Conservation (phyloP, 2,113 vertebrate species). For the Zootoca vivipara region DNA sequence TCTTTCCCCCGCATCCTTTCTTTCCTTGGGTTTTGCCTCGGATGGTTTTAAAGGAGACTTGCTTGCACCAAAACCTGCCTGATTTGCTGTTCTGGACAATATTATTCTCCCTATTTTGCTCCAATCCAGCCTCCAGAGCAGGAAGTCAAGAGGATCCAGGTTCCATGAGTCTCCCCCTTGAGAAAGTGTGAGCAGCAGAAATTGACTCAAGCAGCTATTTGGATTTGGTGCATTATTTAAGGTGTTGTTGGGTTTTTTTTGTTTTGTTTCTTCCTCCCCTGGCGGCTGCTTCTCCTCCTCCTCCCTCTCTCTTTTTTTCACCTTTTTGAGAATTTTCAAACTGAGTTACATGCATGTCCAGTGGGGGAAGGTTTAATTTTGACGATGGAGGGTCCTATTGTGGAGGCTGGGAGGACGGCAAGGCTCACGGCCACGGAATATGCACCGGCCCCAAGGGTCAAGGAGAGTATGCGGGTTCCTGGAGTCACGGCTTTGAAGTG, state of each 20-base stretch:
- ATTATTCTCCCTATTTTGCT: slow-evolving; percentile 18
- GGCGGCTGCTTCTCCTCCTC: slow-evolving; percentile 25
- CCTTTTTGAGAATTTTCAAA: slow-evolving; percentile 70
- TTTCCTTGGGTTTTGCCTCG: slow-evolving; percentile 49
- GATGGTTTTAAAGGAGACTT: slow-evolving; percentile 66
- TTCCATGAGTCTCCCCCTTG: neutral
- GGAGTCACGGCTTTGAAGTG: slow-evolving; percentile 98
- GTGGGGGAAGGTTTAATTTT: slow-evolving; percentile 98
- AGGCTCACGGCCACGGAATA: slow-evolving; percentile 98
- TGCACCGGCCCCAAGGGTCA: slow-evolving; percentile 99
- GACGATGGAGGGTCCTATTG: slow-evolving; percentile 99
- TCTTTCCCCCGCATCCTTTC: neutral
- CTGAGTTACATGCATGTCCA: slow-evolving; percentile 89
- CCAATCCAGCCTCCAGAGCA: slow-evolving; percentile 71
- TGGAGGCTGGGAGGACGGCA: slow-evolving; percentile 99
- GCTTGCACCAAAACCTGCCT: slow-evolving; percentile 62
- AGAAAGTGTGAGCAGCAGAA: slow-evolving; percentile 66
- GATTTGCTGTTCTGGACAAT: slow-evolving; percentile 51
- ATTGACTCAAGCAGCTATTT: slow-evolving; percentile 58
- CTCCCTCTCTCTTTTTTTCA: slow-evolving; percentile 51
- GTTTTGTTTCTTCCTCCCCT: too few species aligned
- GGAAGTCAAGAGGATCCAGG: slow-evolving; percentile 60
- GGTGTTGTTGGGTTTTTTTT: slow-evolving; percentile 5
- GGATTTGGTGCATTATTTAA: slow-evolving; percentile 62
- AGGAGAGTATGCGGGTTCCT: slow-evolving; percentile 97